Base-by-base conservation (phyloP, 2,888 invertebrate genomes). In the Caenorhabditis sulstoni region DNA sequence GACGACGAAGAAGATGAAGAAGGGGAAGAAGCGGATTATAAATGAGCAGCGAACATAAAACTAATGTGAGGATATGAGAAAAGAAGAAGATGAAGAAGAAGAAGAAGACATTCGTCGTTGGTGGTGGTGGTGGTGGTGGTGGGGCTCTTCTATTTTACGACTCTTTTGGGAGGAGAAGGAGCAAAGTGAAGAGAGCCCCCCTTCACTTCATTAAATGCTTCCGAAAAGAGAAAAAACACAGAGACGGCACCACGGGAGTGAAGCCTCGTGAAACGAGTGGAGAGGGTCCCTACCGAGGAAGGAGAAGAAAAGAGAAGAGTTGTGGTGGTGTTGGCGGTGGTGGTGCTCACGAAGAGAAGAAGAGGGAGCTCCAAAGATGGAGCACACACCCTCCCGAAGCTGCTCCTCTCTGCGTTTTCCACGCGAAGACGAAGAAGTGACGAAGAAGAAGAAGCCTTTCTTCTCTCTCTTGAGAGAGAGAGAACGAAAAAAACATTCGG, bases 171-270 rank as follows among this genome's bases (percentile, higher is more conserved):
- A 18, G 39, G 39, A 59, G 45, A 49, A 39, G 47, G 22, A 58
- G 23, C 14, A 29, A 29, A 37, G 23, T 11, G 45, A 57, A 49
- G 18, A 67, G 50, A 41, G 53, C 23, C 23, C 41, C 44, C 61
- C 62, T 62, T 62, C 71, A 71, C 71, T 71, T 71, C 71, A 71
- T 71, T 71, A 71, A 71, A 65, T 74, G 65, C 74, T 74, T 65
- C 74, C 59, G 58, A 57, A 62, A 71, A 74, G 65, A 64, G 57
- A 55, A 53, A 70, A 52, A 49, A 52, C 7, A 35, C 5, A 7
- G 41, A 57, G 50, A 22, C 22, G 53, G 65, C 57, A 66, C 57
- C 52, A 44, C 47, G 3, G 37, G 11, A 37, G 41, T 45, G 59
- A 52, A 58, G 57, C 58, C 29, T 49, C 29, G 39, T 44, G 64